Percentiles rank a stretch among this genome's conserved stretches.
Conservation (phyloP, 2,797 vertebrate genomes). For the Pantherophis alleghaniensis region DNA sequence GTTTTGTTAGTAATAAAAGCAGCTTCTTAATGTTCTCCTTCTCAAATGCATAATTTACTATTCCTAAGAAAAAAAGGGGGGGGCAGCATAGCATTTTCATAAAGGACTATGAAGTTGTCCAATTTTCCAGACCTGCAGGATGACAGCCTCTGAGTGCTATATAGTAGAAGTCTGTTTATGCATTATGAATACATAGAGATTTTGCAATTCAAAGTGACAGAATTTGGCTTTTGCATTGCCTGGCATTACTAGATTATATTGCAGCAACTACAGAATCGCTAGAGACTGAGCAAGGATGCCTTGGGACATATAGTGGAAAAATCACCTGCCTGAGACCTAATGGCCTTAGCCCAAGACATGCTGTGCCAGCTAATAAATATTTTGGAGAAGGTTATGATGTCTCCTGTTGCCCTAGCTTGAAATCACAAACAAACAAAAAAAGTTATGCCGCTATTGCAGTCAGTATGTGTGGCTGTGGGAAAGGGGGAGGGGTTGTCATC, state of each 20-base stretch:
- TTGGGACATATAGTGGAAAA: slow-evolving; percentile 12
- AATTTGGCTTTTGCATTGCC: slow-evolving; percentile 51
- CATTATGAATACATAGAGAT: slow-evolving; percentile 67
- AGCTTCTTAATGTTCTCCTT: slow-evolving; percentile 71
- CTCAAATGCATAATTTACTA: slow-evolving; percentile 76
- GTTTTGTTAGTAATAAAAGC: slow-evolving; percentile 72
- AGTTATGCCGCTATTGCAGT: slow-evolving; percentile 11
- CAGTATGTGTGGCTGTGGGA: background rate
- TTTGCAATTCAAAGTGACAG: slow-evolving; percentile 69
- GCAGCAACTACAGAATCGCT: slow-evolving; percentile 24
- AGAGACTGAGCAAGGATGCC: background rate
- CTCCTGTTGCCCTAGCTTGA: slow-evolving; percentile 23
- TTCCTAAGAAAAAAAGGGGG: slow-evolving; percentile 62
- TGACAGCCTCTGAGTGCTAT: slow-evolving; percentile 52
- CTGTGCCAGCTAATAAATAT: slow-evolving; percentile 42
- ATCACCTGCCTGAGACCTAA: background rate
- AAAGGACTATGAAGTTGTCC: slow-evolving; percentile 73
- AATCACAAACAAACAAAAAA: slow-evolving; percentile 9
- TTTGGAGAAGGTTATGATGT: slow-evolving; percentile 15
- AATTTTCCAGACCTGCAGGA: slow-evolving; percentile 72
- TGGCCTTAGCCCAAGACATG: slow-evolving; percentile 34
- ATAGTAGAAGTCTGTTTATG: slow-evolving; percentile 60
- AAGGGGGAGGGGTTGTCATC: background rate
- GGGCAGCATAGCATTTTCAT: slow-evolving; percentile 73
- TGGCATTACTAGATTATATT: slow-evolving; percentile 14